Evolutionary conservation across 2,888 invertebrate species (phyloP).

Genomic region (Platycnemis pennipes): DNA sequence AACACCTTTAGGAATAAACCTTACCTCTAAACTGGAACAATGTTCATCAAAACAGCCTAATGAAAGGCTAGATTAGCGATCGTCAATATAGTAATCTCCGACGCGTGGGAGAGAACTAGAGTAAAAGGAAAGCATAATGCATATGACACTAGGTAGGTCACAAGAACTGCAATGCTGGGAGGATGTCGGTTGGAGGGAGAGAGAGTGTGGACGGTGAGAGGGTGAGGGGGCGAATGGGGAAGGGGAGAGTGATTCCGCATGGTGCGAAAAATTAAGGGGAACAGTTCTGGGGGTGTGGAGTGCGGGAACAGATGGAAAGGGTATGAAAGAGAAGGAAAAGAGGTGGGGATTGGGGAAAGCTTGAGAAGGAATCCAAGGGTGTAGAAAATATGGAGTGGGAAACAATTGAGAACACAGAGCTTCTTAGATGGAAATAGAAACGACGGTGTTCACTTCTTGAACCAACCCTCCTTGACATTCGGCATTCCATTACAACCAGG

Average conservation of each 20-base stretch:
- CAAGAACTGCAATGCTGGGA: conserved; percentile 41
- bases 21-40: too few species aligned
- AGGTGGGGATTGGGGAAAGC: background rate
- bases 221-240: background rate
- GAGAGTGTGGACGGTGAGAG: background rate
- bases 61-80: too few species aligned
- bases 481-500: too few species aligned
- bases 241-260: conserved; percentile 28
- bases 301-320: background rate
- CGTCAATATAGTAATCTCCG: too few species aligned
- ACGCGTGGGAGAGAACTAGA: background rate
- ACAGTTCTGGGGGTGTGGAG: background rate
- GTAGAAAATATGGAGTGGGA: background rate
- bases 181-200: background rate
- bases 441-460: too few species aligned
- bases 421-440: too few species aligned
- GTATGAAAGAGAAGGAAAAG: background rate
- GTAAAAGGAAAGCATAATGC: background rate
- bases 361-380: background rate
- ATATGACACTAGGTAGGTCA: conserved; percentile 58
- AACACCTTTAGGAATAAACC: too few species aligned
- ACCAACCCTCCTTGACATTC: too few species aligned
- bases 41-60: too few species aligned
- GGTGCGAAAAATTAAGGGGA: background rate
- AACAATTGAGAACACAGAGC: background rate